Conservation (phyloP, 2,888 invertebrate species). For the Drosophila rellima region DNA sequence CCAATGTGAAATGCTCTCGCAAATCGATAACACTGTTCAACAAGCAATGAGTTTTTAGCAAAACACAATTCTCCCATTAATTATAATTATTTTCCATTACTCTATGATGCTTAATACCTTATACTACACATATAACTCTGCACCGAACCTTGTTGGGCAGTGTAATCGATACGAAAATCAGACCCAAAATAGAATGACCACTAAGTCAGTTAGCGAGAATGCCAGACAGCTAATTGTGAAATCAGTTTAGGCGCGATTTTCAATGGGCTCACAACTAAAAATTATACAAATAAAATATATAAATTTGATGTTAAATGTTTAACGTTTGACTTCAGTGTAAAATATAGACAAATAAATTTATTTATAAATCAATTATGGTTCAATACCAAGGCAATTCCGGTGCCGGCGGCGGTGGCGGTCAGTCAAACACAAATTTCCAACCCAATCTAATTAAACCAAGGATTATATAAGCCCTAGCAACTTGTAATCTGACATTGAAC, state of each 20-base stretch:
- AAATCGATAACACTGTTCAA: slow-evolving; percentile 66
- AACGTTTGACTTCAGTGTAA: background rate
- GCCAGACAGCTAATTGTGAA: slow-evolving; percentile 77
- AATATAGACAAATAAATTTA: slow-evolving; percentile 5
- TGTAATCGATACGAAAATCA: slow-evolving; percentile 80
- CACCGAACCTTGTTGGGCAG: slow-evolving; percentile 39
- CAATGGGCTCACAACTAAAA: slow-evolving; percentile 68
- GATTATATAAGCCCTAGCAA: slow-evolving; percentile 17
- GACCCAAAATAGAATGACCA: slow-evolving; percentile 82
- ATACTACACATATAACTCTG: background rate
- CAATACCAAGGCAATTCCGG: slow-evolving; percentile 66
- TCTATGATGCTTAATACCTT: background rate
- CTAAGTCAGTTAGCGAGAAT: slow-evolving; percentile 83
- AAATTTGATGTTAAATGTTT: slow-evolving; percentile 24
- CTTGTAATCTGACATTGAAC: slow-evolving; percentile 6
- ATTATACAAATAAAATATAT: slow-evolving; percentile 17
- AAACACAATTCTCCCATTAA: background rate
- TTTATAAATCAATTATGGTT: slow-evolving; percentile 49
- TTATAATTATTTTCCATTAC: background rate
- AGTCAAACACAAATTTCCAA: slow-evolving; percentile 24
- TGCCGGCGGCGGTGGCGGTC: slow-evolving; percentile 60
- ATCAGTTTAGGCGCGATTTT: slow-evolving; percentile 83
- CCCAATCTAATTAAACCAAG: slow-evolving; percentile 1
- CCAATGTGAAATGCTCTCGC: slow-evolving; percentile 50
- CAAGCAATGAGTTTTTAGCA: slow-evolving; percentile 2